phyloP scores from a whole-genome alignment of 2,888 invertebrate genomes.

The Eilema caniola region DNA sequence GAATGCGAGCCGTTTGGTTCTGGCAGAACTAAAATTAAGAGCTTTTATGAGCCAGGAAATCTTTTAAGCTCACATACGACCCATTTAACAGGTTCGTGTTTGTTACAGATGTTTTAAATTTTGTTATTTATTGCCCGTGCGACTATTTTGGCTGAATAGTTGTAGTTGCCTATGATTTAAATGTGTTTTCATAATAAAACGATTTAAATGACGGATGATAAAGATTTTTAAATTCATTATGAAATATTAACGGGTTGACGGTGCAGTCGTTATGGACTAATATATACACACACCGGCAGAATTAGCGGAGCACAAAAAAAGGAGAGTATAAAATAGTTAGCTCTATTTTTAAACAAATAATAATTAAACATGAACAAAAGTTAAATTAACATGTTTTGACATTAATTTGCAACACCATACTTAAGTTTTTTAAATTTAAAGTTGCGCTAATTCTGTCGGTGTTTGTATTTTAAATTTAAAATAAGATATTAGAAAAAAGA shows the following conservation, averaged over 20 bases:
- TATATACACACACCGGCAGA: not conserved
- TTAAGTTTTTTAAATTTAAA: too few species aligned
- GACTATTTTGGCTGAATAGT: slow-evolving; percentile 21
- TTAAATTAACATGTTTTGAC: too few species aligned
- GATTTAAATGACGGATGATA: slow-evolving; percentile 9
- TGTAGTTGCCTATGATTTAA: slow-evolving; percentile 17
- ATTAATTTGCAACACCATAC: too few species aligned
- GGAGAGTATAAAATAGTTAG: too few species aligned
- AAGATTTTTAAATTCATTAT: slow-evolving; percentile 6
- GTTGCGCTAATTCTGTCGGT: too few species aligned
- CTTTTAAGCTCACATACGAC: slow-evolving; percentile 71
- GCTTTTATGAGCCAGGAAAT: slow-evolving; percentile 56
- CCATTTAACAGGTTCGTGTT: slow-evolving; percentile 65
- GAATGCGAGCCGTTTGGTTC: slow-evolving; percentile 78
- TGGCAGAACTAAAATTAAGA: slow-evolving; percentile 82
- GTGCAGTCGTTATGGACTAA: not conserved
- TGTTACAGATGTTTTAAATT: slow-evolving; percentile 56
- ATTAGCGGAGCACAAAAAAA: too few species aligned
- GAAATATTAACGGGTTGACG: slow-evolving; percentile 6
- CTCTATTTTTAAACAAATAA: too few species aligned
- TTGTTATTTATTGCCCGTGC: slow-evolving; percentile 43
- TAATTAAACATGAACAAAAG: too few species aligned
- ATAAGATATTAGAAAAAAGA: too few species aligned
- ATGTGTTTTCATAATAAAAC: slow-evolving; percentile 12
- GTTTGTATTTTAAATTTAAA: too few species aligned